Conservation (phyloP, 2,797 vertebrate species). For the Acipenser ruthenus region DNA sequence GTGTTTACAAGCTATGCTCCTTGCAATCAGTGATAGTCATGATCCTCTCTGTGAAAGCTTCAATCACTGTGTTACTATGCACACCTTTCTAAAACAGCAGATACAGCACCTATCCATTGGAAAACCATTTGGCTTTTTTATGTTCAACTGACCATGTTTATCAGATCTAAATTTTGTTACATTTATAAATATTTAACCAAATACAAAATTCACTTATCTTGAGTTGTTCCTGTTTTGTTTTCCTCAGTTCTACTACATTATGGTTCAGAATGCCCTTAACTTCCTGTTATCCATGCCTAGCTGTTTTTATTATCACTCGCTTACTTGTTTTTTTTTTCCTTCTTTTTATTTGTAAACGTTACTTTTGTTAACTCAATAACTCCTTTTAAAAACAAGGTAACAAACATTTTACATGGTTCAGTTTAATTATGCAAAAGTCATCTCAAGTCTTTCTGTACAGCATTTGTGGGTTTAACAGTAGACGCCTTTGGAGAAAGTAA, state of each 20-base stretch:
- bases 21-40: background rate
- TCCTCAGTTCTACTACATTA: conserved; percentile 29
- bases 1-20: background rate
- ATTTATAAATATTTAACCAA: conserved; percentile 34
- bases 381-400: conserved; percentile 64
- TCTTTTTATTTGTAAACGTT: conserved; percentile 49
- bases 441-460: too few species aligned
- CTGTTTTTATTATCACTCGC: conserved; percentile 21
- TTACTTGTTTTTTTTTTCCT: conserved; percentile 28
- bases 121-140: conserved; percentile 20
- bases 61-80: conserved; percentile 7
- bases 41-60: background rate
- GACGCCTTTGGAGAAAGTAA: too few species aligned
- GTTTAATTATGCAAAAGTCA: too few species aligned
- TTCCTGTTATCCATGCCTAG: too few species aligned
- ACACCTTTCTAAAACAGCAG: background rate
- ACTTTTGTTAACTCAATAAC: conserved; percentile 82
- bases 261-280: conserved; percentile 20
- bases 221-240: conserved; percentile 9
- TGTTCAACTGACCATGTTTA: conserved; percentile 21
- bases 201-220: conserved; percentile 13
- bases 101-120: conserved; percentile 8
- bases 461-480: too few species aligned
- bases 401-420: conserved; percentile 80
- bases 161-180: conserved; percentile 30